Evolutionary conservation across 2,888 invertebrate species (phyloP).

Genomic region (Synanthedon myopaeformis): DNA sequence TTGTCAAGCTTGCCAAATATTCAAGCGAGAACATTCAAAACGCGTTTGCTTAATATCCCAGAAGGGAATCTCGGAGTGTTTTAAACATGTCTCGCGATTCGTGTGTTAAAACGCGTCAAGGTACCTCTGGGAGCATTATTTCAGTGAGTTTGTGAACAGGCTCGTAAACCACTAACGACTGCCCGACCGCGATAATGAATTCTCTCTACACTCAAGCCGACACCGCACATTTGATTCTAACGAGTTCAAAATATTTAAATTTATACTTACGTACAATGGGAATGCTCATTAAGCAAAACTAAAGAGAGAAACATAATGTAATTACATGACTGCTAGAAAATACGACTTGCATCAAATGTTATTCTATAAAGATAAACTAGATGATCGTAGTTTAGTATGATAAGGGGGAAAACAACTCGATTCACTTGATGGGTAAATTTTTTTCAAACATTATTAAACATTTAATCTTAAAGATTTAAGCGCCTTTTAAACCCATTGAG

Average conservation of each 20-base stretch:
- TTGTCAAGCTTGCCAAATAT: background rate
- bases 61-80: slow-evolving; percentile 3
- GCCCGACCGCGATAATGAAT: slow-evolving; percentile 59
- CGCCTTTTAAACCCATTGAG: too few relatives aligned
- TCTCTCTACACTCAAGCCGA: slow-evolving; percentile 44
- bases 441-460: too few relatives aligned
- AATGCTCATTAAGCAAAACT: background rate
- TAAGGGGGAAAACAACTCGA: background rate
- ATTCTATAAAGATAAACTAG: too few relatives aligned
- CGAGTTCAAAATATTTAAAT: slow-evolving; percentile 34
- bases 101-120: slow-evolving; percentile 24
- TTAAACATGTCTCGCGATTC: slow-evolving; percentile 4
- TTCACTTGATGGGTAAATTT: too few relatives aligned
- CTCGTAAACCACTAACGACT: slow-evolving; percentile 61
- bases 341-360: too few relatives aligned
- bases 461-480: too few relatives aligned
- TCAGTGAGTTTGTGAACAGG: slow-evolving; percentile 55
- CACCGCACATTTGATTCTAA: slow-evolving; percentile 28
- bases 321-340: background rate
- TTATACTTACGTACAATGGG: slow-evolving; percentile 7
- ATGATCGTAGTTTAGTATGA: too few relatives aligned
- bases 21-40: background rate
- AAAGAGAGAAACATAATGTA: background rate
- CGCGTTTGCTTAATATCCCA: background rate
- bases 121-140: slow-evolving; percentile 48